Base-by-base conservation (phyloP, 2,797 vertebrate species). In the Clamator glandarius region DNA sequence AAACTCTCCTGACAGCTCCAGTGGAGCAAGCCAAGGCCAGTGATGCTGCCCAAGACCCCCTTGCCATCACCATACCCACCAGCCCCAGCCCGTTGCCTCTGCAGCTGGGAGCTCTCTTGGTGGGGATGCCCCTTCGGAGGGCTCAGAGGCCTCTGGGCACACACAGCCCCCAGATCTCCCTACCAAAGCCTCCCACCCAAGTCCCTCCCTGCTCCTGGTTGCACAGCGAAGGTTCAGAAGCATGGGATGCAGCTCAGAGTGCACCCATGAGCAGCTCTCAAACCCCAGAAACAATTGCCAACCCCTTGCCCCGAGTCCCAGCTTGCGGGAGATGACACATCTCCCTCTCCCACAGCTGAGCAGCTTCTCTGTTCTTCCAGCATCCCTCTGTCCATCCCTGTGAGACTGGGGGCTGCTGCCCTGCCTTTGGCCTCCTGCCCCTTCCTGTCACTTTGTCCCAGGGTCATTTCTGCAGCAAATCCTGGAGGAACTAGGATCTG, bases 11-110 rank as follows among this genome's bases (percentile, higher is more conserved):
- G 93, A 81, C 80, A 92, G 86, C 73, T 84, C 76, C 0, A 11
- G 36, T 1, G 9, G 79, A 77, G 64, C 2, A 11, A 86, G 66
- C 2, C 0, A 35, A 39, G 61, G 64, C 48, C 9, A 5, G 46
- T 0, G 0, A 58, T 4, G 1, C 42, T 73, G 48, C 63, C 67
- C 3, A 1, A 67, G 75, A 74, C 41, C 28, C 46, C 41, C 18
- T 29, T 0, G 1, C 41, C 0, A 0, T 0, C 4, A 26, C 48
- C 0, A 0, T 79, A 18, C 29, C 59, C 29, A 17, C 51, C 76
- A 62, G 11, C 23, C 33, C 76, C 31, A 72, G 31, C 28, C 50
- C 11, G 72, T 72, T 2, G 0, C 5, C 15, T 29, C 51, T 1
- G 0, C 21, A 62, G 2, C 25, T 20, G 4, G 28, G 36, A 25